Base-by-base conservation (phyloP, 37 sponge, comb jelly and placozoan species). In the Agelas oroides region DNA sequence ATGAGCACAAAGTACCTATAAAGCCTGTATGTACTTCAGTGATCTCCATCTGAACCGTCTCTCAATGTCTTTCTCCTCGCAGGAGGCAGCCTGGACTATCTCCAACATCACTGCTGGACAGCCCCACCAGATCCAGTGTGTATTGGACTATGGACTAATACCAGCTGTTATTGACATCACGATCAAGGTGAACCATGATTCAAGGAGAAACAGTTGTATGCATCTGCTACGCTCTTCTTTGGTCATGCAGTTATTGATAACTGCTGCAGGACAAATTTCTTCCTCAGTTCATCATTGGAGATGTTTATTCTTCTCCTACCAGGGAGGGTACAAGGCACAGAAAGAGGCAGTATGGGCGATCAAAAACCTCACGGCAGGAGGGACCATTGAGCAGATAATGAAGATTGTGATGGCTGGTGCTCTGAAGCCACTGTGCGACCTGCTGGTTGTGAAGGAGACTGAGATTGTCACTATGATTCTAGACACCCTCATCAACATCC, bases 91-190 rank as follows among this genome's bases (percentile, higher is more conserved):
- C 27, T 99, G 99, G 99, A 95, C 97, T 39, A 80, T 99, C 38
- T 99, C 99, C 80, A 99, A 99, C 86, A 96, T 99, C 82, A 97
- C 99, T 27, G 99, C 97, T 17, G 99, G 99, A 0, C 93, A 91
- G 21, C 79, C 87, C 12, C 31, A 68, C 31, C 96, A 98, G 75
- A 96, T 96, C 38, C 92, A 95, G 86, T 79, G 88, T 56, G 94
- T 96, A 40, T 82, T 96, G 24, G 93, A 96, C 67, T 85, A 90
- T 59, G 85, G 85, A 0, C 91, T 98, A 2, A 53, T 98, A 21
- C 94, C 93, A 55, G 86, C 81, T 1, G 40, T 96, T 15, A 57
- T 98, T 13, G 81, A 94, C 23, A 87, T 94, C 58, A 59, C 94
- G 77, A 37, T 28, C n/a, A 82, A 71, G 81, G 92, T 88, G 31